Percentiles rank a stretch among this genome's conserved stretches.
Conservation (phyloP, 2,113 vertebrate genomes). For the Eonycteris spelaea region DNA sequence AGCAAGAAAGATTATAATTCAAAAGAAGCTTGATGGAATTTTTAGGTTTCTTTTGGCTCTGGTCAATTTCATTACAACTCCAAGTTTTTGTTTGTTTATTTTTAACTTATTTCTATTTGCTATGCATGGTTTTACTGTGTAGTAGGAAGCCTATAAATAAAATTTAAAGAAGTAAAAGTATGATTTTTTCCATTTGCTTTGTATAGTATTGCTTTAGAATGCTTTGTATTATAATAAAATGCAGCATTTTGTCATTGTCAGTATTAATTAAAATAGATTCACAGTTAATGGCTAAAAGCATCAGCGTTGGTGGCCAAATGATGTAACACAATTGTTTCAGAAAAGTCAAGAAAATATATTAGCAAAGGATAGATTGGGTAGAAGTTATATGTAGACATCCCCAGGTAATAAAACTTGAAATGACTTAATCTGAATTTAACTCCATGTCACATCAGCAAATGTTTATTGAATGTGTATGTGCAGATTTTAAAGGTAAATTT, state of each 20-base stretch:
- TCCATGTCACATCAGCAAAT: not conserved
- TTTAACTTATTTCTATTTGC: not conserved
- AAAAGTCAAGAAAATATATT: constrained; percentile 16
- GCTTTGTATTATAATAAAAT: not conserved
- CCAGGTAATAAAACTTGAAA: constrained; percentile 6
- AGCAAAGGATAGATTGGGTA: not conserved
- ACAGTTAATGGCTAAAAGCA: not conserved
- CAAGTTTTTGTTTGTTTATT: not conserved
- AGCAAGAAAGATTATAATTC: constrained; percentile 52
- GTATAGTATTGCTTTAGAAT: not conserved
- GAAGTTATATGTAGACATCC: not conserved
- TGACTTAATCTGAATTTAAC: constrained; percentile 20
- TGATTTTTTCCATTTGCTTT: not conserved
- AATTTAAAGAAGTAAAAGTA: constrained; percentile 26
- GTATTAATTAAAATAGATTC: constrained; percentile 26
- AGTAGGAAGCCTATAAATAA: not conserved
- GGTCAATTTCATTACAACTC: constrained; percentile 32
- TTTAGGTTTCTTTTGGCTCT: not conserved
- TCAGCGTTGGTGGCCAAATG: not conserved
- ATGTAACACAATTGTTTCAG: not conserved
- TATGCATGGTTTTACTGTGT: not conserved
- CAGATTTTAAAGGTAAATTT: not conserved
- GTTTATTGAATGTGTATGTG: not conserved
- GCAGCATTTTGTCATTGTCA: not conserved
- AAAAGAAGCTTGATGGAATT: constrained; percentile 36